These are phyloP conservation scores for Copidosoma aretas DNA, from an alignment of 2,888 invertebrate genomes.

Conservation along the genomic window DNA sequence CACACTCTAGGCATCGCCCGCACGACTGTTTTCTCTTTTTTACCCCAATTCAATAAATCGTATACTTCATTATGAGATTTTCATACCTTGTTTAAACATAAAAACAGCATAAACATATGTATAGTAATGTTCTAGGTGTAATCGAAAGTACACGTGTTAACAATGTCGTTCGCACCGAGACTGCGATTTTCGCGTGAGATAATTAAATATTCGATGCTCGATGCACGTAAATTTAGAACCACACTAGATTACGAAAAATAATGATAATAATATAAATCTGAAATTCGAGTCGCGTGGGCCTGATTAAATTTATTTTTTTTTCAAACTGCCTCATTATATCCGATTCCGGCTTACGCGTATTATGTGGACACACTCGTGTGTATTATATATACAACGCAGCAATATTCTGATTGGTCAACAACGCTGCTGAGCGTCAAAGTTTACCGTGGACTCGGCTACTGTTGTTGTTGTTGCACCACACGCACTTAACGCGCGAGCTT, in stretches of 20 bases:
- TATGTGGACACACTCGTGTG: neutral
- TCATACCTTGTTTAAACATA: too few species aligned
- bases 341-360: constrained; percentile 14
- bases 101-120: too few species aligned
- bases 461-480: neutral
- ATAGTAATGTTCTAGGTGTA: too few species aligned
- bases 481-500: neutral
- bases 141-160: too few species aligned
- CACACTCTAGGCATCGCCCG: too few species aligned
- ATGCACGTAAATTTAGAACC: too few species aligned
- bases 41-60: too few species aligned
- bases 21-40: too few species aligned
- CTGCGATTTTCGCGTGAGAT: too few species aligned
- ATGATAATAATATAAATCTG: neutral
- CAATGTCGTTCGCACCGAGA: too few species aligned
- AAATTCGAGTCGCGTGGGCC: neutral
- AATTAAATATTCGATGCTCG: too few species aligned
- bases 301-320: neutral
- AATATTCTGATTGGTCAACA: constrained; percentile 8
- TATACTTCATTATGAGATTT: too few species aligned
- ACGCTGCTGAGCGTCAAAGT: constrained; percentile 22
- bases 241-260: neutral
- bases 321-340: constrained; percentile 15
- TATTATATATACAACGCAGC: constrained; percentile 15
- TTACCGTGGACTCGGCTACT: constrained; percentile 12